Conservation (phyloP, 1,140 invertebrate genomes). For the Philaenus spumarius region DNA sequence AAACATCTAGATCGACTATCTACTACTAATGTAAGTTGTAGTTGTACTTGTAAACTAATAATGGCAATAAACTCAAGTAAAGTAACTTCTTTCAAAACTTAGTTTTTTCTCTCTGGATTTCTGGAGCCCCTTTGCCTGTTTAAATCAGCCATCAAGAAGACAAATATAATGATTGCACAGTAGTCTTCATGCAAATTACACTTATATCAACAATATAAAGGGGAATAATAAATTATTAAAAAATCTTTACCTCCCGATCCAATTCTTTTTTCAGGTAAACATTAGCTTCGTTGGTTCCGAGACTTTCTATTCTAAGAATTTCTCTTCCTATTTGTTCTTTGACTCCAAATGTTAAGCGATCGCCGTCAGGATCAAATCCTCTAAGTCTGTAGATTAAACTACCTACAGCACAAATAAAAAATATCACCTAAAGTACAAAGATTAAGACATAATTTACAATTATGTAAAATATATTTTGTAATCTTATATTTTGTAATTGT, state of each 20-base stretch:
- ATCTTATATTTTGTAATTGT: neutral
- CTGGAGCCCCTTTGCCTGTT: too few species aligned
- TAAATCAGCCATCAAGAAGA: too few species aligned
- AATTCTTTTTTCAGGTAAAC: constrained; percentile 82
- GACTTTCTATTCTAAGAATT: constrained; percentile 75
- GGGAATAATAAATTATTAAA: too few species aligned
- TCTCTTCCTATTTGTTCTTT: constrained; percentile 64
- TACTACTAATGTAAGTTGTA: too few species aligned
- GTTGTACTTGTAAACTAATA: too few species aligned
- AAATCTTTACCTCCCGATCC: constrained; percentile 70
- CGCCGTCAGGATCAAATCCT: constrained; percentile 78
- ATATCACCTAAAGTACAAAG: neutral
- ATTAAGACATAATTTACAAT: neutral
- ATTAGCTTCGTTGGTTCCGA: constrained; percentile 72
- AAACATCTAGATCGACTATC: too few species aligned
- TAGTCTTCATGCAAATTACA: too few species aligned
- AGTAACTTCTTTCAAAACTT: too few species aligned
- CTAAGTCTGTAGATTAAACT: constrained; percentile 74
- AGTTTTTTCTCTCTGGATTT: too few species aligned
- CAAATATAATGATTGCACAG: too few species aligned
- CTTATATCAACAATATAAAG: too few species aligned
- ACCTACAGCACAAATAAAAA: constrained; percentile 47
- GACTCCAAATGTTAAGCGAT: constrained; percentile 75
- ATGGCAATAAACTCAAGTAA: too few species aligned
- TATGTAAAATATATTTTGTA: neutral